A percentile compares a stretch with the other conserved stretches of the same genome.
Conservation (phyloP, 2,888 invertebrate genomes). For the Chironomus riparius region DNA sequence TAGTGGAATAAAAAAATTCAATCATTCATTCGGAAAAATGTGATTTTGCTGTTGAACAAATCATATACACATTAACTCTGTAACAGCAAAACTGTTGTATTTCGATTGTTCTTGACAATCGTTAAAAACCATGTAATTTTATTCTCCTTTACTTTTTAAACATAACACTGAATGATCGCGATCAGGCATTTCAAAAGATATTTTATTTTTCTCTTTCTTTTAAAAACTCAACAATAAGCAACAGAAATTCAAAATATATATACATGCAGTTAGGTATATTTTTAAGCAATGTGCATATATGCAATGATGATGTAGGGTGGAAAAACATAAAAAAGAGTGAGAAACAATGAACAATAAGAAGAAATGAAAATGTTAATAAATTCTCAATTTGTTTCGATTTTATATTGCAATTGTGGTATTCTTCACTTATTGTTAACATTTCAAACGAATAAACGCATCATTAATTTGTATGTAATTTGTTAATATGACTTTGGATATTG, state of each 20-base stretch:
- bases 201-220: background rate
- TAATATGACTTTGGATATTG: background rate
- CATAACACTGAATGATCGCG: constrained; percentile 11
- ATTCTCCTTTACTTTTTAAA: constrained; percentile 1
- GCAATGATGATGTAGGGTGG: background rate
- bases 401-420: background rate
- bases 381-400: constrained; percentile 25
- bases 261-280: background rate
- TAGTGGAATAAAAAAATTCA: background rate
- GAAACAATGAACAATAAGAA: background rate
- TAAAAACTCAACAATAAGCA: background rate
- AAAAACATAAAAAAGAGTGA: background rate
- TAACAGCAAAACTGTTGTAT: background rate
- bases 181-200: background rate
- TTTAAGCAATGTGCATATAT: background rate
- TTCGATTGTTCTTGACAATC: constrained; percentile 7
- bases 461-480: constrained; percentile 3
- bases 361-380: constrained; percentile 14
- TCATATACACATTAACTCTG: background rate
- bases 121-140: constrained; percentile 24
- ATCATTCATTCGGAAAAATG: background rate
- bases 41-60: background rate
- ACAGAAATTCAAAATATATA: background rate
- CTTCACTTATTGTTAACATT: background rate
- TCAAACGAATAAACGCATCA: constrained; percentile 9